Evolutionary conservation across 2,113 vertebrate genomes (phyloP), one percentile per base, ranked within the genome.

Genomic region (Sphaerodactylus townsendi): DNA sequence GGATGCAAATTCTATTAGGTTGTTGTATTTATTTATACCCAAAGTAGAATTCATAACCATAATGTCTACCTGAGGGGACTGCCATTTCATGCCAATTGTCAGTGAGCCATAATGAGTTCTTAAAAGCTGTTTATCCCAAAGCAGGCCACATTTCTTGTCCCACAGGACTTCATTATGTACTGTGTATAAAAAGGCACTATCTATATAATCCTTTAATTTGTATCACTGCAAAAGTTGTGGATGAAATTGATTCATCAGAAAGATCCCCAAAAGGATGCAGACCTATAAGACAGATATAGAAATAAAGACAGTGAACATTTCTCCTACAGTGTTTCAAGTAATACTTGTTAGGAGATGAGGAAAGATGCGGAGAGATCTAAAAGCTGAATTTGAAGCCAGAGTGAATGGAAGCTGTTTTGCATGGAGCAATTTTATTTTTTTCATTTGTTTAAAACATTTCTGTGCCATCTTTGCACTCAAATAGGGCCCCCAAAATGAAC

Each of bases 1-100:
- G 48, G 41, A 77, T 82, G 66, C 53, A 70, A 82, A 77, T 48
- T 70, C 1, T 71, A 37, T n/a, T 50, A 82, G 64, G 8, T 37
- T 64, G 53, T 23, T 77, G 11, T 48, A 70, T n/a, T 3, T 66
- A 72, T 82, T 77, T 77, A 71, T 72, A 35, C 25, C 41, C 23
- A 77, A 17, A 72, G 19, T 41, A 78, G 44, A 72, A 65, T 28
- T 41, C 59, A 4, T 48, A 72, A 72, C 48, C 66, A 41, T 82
- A 72, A 39, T 46, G 33, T 33, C 37, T 77, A 77, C 73, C 41
- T 76, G 46, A 73, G 41, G 53, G 66, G 72, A 19, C 44, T 72
- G 56, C 15, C 39, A 86, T 50, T 86, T 77, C 56, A 77, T 71
- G 68, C 25, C 66, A 82, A 82, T 33, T 50, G 53, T 71, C 19